Evolutionary conservation across 2,888 invertebrate genomes (phyloP).

Genomic region (Melangyna quadrimaculata): DNA sequence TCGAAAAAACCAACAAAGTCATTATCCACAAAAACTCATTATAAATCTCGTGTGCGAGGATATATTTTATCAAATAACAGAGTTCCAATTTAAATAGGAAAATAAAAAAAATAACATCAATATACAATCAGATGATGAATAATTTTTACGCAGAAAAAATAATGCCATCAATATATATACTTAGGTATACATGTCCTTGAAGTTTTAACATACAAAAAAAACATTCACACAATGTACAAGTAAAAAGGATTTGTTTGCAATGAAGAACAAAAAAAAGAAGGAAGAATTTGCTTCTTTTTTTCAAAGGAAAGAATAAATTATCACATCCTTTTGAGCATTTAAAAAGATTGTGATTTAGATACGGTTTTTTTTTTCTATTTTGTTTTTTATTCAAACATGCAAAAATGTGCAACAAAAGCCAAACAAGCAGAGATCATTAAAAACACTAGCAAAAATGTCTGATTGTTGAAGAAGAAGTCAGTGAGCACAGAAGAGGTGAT

Average conservation of each 20-base stretch:
- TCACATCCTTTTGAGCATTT: slow-evolving; percentile 49
- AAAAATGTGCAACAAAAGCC: slow-evolving; percentile 55
- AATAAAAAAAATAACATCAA: neutral
- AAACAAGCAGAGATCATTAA: slow-evolving; percentile 46
- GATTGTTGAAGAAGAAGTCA: slow-evolving; percentile 11
- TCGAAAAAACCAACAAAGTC: neutral
- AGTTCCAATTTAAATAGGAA: neutral
- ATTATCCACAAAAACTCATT: neutral
- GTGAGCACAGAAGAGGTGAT: neutral
- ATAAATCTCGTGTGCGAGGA: neutral
- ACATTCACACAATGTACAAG: neutral
- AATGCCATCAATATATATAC: neutral
- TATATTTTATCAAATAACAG: neutral
- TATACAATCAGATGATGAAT: neutral
- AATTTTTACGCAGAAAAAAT: neutral
- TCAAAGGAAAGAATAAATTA: slow-evolving; percentile 58
- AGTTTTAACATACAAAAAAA: neutral
- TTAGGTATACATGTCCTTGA: neutral
- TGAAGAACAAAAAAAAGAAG: neutral
- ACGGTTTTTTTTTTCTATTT: neutral
- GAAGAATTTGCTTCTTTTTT: slow-evolving; percentile 1
- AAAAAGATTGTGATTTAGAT: slow-evolving; percentile 56
- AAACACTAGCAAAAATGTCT: slow-evolving; percentile 16
- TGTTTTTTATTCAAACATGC: slow-evolving; percentile 17
- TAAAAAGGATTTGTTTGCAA: slow-evolving; percentile 11